phyloP scores from a whole-genome alignment of 2,888 invertebrate species.

The Caenorhabditis sp. region DNA sequence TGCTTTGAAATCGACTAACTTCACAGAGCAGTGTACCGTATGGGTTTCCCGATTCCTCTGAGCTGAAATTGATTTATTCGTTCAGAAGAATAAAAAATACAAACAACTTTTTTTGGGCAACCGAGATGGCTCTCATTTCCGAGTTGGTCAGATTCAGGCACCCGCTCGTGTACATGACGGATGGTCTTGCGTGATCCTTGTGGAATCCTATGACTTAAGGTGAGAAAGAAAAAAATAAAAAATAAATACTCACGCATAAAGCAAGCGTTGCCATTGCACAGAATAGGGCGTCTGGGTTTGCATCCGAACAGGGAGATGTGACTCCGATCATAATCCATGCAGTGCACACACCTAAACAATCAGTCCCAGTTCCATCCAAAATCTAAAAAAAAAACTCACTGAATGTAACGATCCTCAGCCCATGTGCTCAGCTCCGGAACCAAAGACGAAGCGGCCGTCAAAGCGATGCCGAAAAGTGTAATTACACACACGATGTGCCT shows the following conservation, averaged over 20 bases:
- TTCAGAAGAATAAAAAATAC: no score
- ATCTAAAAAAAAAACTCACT: constrained; percentile 13
- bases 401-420: constrained; percentile 32
- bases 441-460: neutral
- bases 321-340: constrained; percentile 51
- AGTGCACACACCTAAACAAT: constrained; percentile 43
- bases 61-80: constrained; percentile 9
- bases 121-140: constrained; percentile 23
- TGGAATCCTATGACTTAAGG: constrained; percentile 32
- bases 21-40: constrained; percentile 49
- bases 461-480: neutral
- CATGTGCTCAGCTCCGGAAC: constrained; percentile 39
- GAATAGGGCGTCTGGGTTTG: constrained; percentile 18
- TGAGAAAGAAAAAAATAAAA: neutral
- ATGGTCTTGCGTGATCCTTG: constrained; percentile 27
- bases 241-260: constrained; percentile 40
- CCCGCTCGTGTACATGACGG: constrained; percentile 52
- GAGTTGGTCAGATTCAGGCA: constrained; percentile 44
- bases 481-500: neutral
- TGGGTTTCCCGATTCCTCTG: constrained; percentile 22
- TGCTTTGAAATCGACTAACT: neutral
- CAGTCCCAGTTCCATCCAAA: neutral
- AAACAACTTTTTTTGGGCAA: constrained; percentile 30
- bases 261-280: constrained; percentile 45
- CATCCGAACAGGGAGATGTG: constrained; percentile 47